Base-by-base conservation (phyloP, 2,113 vertebrate genomes). In the Struthio camelus region DNA sequence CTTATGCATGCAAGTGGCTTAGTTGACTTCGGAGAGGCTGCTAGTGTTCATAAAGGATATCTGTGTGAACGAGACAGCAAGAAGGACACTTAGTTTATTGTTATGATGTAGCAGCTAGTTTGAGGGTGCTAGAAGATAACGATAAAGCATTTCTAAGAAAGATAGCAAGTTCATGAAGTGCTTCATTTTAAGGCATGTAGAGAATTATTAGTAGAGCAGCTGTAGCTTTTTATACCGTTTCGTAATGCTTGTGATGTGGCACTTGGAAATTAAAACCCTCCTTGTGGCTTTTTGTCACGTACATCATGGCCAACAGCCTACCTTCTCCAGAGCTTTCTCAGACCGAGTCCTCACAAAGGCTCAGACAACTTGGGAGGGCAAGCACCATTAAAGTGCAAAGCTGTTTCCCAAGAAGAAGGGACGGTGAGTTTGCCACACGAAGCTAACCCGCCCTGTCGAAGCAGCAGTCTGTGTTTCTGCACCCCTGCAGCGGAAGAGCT, bases 251-350 rank as follows among this genome's bases (percentile, higher is more conserved):
- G 42, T 20, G 75, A 93, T 82, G 62, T 76, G 75, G 75, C 46
- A 89, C 93, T 94, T 94, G 80, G 86, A 96, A 97, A 96, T 87
- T 30, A 96, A 91, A 95, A 7, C 54, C 76, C 23, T 94, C 69
- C 91, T 89, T 86, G 46, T 54, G 72, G 59, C 59, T 88, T 91
- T 77, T 87, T 84, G 82, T 81, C 65, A 85, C 0, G 0, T 25
- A 80, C 23, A 23, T 80, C 8, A 5, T 66, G n/a, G 42, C 36
- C 81, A 91, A 46, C 28, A 83, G 36, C 32, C 28, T 46, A 82
- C 13, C 76, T 87, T 94, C 87, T 73, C 66, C 75, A 90, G 54
- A 44, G 16, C 36, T 24, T 89, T 94, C 53, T 81, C 84, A 13
- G 11, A 62, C 40, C 0, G 1, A 87, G n/a, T 19, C 62, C 87